Conservation (phyloP, 2,113 vertebrate genomes). For the Onychorhynchus coronatus region DNA sequence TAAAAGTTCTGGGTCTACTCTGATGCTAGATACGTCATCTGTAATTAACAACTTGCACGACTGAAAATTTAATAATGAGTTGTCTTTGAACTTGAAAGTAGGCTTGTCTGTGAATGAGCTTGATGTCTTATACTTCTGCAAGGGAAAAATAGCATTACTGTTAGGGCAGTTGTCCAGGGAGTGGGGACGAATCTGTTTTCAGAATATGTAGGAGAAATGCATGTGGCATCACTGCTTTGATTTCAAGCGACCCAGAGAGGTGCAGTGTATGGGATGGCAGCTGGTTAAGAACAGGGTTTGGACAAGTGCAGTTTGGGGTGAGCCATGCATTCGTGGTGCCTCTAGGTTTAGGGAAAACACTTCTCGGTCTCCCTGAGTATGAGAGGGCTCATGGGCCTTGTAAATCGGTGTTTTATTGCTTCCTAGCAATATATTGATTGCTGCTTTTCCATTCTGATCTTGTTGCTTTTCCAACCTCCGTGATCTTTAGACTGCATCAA, state of each 20-base stretch:
- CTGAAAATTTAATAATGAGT: background rate
- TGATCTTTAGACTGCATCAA: background rate
- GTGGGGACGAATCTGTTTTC: rapidly evolving
- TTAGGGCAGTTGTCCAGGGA: background rate
- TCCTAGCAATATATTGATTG: background rate
- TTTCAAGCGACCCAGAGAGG: background rate
- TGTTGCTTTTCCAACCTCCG: background rate
- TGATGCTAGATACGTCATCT: background rate
- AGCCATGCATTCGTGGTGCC: background rate
- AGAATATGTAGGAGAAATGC: rapidly evolving
- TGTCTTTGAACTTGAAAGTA: background rate
- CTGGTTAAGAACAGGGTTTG: background rate
- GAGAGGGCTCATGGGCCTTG: background rate
- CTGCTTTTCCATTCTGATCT: background rate
- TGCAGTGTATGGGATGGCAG: rapidly evolving
- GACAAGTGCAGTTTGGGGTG: background rate
- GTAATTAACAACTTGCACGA: background rate
- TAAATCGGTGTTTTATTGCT: background rate
- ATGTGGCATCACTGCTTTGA: background rate
- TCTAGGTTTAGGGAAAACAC: background rate
- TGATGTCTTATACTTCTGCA: background rate
- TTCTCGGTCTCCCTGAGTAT: background rate
- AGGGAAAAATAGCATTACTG: background rate
- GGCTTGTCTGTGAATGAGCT: background rate
- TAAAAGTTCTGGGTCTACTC: background rate